These are phyloP conservation scores for Sorex maritimensis DNA, from an alignment of 2,797 vertebrate species.

Conservation along the genomic window DNA sequence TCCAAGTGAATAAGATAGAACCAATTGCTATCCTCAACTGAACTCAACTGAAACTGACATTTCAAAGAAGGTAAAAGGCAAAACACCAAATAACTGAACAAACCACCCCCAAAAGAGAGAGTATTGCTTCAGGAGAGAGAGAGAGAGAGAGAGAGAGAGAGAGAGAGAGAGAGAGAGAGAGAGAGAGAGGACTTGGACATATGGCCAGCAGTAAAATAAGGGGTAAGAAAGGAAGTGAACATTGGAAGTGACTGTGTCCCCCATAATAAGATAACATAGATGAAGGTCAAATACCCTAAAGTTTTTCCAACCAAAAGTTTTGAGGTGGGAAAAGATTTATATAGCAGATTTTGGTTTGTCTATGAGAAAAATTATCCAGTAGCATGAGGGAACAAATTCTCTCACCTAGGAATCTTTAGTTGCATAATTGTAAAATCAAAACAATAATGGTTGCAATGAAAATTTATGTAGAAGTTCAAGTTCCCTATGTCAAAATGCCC, in stretches of 20 bases:
- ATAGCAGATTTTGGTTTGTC: background rate
- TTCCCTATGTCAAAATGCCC: background rate
- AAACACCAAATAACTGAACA: too few species aligned
- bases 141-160: background rate
- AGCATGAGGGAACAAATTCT: background rate
- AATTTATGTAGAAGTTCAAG: background rate
- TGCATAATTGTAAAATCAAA: background rate
- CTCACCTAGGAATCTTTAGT: background rate
- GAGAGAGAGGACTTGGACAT: background rate
- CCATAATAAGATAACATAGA: background rate
- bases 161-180: background rate
- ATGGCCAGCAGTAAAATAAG: background rate
- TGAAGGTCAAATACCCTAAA: accelerated
- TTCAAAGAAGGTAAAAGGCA: too few species aligned
- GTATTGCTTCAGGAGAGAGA: too few species aligned
- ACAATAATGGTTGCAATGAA: background rate
- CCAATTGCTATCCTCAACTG: too few species aligned
- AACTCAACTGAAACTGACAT: too few species aligned
- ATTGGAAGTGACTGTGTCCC: accelerated
- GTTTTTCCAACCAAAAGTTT: background rate
- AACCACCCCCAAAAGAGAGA: too few species aligned
- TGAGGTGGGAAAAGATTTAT: background rate
- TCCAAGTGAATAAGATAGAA: too few species aligned
- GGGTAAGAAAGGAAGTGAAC: background rate
- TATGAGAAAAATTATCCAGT: background rate